Conservation (phyloP, 2,797 vertebrate species). For the Sciurus vulgaris region DNA sequence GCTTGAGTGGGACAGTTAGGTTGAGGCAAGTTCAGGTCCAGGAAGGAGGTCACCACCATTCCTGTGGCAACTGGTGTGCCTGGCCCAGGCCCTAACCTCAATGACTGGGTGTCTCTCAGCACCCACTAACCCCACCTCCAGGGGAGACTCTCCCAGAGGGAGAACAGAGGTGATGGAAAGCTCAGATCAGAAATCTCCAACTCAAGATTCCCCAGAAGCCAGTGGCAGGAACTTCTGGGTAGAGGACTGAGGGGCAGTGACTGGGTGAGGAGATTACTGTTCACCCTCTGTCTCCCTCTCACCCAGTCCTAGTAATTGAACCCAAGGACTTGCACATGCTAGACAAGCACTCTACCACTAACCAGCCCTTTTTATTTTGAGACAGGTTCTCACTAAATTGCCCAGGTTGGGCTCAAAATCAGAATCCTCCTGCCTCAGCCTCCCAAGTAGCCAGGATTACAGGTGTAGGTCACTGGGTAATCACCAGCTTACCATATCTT, state of each 20-base stretch:
- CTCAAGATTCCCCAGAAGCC: background rate
- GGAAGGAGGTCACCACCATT: background rate
- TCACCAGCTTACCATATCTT: background rate
- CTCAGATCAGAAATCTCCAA: background rate
- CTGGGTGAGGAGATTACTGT: background rate
- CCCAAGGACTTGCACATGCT: too few species aligned
- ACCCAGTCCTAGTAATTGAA: too few species aligned
- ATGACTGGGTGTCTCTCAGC: background rate
- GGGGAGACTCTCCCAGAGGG: background rate
- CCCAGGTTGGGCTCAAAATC: background rate
- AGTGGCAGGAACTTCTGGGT: background rate
- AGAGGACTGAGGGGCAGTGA: background rate
- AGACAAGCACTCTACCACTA: too few species aligned
- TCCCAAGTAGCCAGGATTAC: background rate
- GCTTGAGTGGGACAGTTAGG: background rate
- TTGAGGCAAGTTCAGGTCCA: background rate
- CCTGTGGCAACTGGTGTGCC: background rate
- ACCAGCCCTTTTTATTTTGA: too few species aligned
- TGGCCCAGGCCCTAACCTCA: background rate
- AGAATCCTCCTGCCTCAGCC: background rate
- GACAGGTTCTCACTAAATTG: too few species aligned
- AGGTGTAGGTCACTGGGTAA: background rate
- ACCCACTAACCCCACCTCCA: background rate
- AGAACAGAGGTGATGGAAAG: background rate
- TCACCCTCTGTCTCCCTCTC: background rate